Percentiles rank a stretch among this genome's conserved stretches.
phyloP scores from a whole-genome alignment of 2,113 vertebrate species.

The Microcebus murinus region DNA sequence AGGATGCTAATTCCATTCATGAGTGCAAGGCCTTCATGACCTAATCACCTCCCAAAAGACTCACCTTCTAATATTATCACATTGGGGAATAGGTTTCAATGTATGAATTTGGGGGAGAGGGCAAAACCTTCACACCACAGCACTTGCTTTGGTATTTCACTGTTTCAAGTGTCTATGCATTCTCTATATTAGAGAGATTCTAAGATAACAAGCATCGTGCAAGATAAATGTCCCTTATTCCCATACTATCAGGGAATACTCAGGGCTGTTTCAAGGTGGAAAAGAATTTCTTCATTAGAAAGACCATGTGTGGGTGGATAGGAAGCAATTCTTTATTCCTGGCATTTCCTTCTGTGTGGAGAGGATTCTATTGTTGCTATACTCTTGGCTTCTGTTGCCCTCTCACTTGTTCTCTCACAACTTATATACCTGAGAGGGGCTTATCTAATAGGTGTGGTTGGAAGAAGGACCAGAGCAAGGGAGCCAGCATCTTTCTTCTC shows the following conservation, averaged over 20 bases:
- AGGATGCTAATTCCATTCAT: too few relatives aligned
- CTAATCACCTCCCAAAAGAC: background rate
- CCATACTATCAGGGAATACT: background rate
- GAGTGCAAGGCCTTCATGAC: too few relatives aligned
- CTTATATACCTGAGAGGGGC: background rate
- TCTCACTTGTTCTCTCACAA: background rate
- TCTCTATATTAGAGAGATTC: background rate
- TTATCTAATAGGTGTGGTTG: background rate
- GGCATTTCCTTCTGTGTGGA: background rate
- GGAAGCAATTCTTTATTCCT: background rate
- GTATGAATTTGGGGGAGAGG: background rate
- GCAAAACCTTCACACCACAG: too few relatives aligned
- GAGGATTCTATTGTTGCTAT: rapidly evolving
- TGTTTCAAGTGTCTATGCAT: background rate
- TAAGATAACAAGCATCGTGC: background rate
- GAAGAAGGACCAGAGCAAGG: background rate
- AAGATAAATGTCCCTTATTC: background rate
- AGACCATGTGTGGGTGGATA: background rate
- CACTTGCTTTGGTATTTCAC: background rate
- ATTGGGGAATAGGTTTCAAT: background rate
- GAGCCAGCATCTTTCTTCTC: background rate
- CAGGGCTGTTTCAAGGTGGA: background rate
- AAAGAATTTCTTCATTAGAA: background rate
- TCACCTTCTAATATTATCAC: background rate
- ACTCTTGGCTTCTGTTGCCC: rapidly evolving